These are phyloP conservation scores for Gila orcuttii DNA, from an alignment of 2,113 vertebrate species.

Conservation along the genomic window DNA sequence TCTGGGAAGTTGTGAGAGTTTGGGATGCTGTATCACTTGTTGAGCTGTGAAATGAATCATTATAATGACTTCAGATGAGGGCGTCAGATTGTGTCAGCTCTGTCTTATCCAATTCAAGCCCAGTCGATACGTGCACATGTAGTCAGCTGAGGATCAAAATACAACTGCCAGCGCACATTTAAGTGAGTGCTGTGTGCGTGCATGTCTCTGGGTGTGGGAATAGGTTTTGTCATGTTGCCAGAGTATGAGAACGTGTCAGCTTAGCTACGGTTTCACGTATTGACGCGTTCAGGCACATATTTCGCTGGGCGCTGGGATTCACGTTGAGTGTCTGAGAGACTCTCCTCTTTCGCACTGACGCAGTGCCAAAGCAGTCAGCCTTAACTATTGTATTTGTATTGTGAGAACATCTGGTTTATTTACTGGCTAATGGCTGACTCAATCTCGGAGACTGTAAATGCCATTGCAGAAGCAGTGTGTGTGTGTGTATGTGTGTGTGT, in stretches of 20 bases:
- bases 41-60: slow-evolving; percentile 46
- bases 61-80: slow-evolving; percentile 47
- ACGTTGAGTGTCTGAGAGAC: slow-evolving; percentile 10
- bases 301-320: not conserved
- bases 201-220: slow-evolving; percentile 38
- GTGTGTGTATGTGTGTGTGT: slow-evolving; percentile 32
- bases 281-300: not conserved
- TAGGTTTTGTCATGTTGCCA: slow-evolving; percentile 13
- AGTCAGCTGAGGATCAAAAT: slow-evolving; percentile 40
- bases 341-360: slow-evolving; percentile 16
- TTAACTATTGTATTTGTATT: slow-evolving; percentile 66
- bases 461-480: not conserved
- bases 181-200: slow-evolving; percentile 5
- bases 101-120: slow-evolving; percentile 46
- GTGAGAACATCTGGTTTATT: slow-evolving; percentile 71
- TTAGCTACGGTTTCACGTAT: slow-evolving; percentile 14
- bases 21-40: slow-evolving; percentile 21
- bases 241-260: slow-evolving; percentile 33
- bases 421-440: slow-evolving; percentile 62
- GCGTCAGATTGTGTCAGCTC: slow-evolving; percentile 45
- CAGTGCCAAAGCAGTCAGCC: slow-evolving; percentile 59
- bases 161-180: slow-evolving; percentile 33
- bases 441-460: slow-evolving; percentile 47
- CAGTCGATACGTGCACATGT: not conserved
- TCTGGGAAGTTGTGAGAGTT: slow-evolving; percentile 23